Evolutionary conservation across 1,140 invertebrate genomes (phyloP).

Genomic region (Trypoxylus dichotomus): DNA sequence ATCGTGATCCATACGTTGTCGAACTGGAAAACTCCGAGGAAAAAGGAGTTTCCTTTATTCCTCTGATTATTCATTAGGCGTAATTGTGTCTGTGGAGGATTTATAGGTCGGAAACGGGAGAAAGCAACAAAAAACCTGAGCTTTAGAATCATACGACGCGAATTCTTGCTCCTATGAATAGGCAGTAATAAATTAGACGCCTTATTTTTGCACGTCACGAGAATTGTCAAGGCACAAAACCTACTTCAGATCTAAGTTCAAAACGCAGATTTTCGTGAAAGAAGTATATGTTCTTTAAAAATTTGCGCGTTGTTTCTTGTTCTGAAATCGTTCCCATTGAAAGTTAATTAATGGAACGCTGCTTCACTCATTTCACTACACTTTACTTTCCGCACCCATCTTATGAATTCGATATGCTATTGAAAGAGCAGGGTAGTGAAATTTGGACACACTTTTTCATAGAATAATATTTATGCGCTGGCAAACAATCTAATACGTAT

Average conservation of each 20-base stretch:
- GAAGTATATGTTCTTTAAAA: too few relatives aligned
- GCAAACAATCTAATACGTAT: too few relatives aligned
- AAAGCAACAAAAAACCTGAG: background rate
- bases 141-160: background rate
- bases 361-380: too few relatives aligned
- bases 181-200: background rate
- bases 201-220: background rate
- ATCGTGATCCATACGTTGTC: slow-evolving; percentile 8
- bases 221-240: background rate
- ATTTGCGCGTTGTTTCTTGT: too few relatives aligned
- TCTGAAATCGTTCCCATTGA: background rate
- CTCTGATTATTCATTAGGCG: slow-evolving; percentile 14
- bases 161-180: background rate
- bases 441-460: too few relatives aligned
- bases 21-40: background rate
- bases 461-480: too few relatives aligned
- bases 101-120: background rate
- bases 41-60: background rate
- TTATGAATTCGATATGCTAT: too few relatives aligned
- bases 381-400: too few relatives aligned
- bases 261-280: too few relatives aligned
- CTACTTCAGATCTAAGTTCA: background rate
- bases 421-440: too few relatives aligned
- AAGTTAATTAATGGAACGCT: background rate
- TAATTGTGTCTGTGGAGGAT: slow-evolving; percentile 3